Base-by-base conservation (phyloP, 2,113 vertebrate genomes). In the Tringa solitaria region DNA sequence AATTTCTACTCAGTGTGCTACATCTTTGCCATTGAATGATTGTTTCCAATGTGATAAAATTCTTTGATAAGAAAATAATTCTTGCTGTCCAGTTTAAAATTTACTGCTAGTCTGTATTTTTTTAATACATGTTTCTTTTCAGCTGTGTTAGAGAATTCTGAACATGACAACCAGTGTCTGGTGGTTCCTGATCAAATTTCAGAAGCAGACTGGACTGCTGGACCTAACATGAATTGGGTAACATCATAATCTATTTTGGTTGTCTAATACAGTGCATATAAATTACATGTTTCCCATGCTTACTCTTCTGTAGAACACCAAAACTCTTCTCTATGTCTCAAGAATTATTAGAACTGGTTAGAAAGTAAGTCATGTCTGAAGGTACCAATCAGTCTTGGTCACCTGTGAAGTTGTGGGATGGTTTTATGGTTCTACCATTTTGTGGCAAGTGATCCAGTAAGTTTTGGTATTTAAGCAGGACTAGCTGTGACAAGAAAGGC, bases 141-240 rank as follows among this genome's bases (percentile, higher is more conserved):
- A 98, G 98, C 98, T 85, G 0, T 95, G 5, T 95, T 96, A 30
- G 98, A 98, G 23, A 95, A 14, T 67, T 97, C 96, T 85, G 95
- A 92, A 78, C 74, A 82, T 69, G 97, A 97, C 12, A 93, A 72
- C 75, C 77, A 57, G 4, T 56, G 6, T 51, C n/a, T 53, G 32
- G 10, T 51, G 33, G 75, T 19, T 56, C 53, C 96, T 74, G 96
- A 98, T 22, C 64, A 90, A 70, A 14, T 86, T 67, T 73, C 67
- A 9, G 98, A 98, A 12, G 35, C 8, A 33, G 98, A 98, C 53
- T 98, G 98, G 98, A 96, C 91, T 87, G 89, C 95, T 83, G 98
- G 95, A 79, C 93, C 96, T 39, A 94, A 86, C 61, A 83, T 98
- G 84, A 96, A 80, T 19, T 96, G 97, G 97, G 98, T 98, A 97